Evolutionary conservation across 1,140 invertebrate genomes (phyloP), one percentile per base, ranked within the genome.

Genomic region (Macrobrachium nipponense): DNA sequence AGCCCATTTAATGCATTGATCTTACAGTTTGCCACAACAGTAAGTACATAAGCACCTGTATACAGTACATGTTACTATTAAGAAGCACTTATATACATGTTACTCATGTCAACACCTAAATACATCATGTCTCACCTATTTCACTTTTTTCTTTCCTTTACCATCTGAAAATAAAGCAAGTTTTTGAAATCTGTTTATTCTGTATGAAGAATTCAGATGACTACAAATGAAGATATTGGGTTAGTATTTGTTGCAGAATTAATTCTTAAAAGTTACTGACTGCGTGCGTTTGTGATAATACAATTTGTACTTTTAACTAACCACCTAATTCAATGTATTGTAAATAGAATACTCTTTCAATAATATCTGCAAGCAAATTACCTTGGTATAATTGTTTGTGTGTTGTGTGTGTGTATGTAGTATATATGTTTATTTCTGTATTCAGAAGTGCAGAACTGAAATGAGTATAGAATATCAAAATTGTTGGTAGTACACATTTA

Each of bases 61-160:
- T 51, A 51, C 51, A 51, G 51, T 51, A 85, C 83, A 85, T 72
- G 64, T 79, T 85, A 85, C 76, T 85, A 85, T 79, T 85, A 80
- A 79, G 70, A 85, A 85, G 83, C 83, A 85, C 83, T 79, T 85
- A 72, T 79, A 85, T 85, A 85, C 83, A 79, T 85, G 83, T 85
- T 85, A 85, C 83, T 85, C 76, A 85, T 68, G 27, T 85, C 83
- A 85, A 85, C 76, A 85, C 83, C 83, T 86, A 87, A 81, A 68
- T 76, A 77, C 80, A 81, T 75, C 36, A 27, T n/a, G 18, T 80
- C 86, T 87, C 86, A 87, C 86, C 86, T 87, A 87, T 87, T 87
- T 87, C 79, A 77, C 80, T 82, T 87, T 86, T 87, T 87, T 87
- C 86, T 87, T 87, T 79, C 86, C 86, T 60, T 87, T 87, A 87